Percentiles rank a stretch among this genome's conserved stretches.
phyloP scores from a whole-genome alignment of 2,113 vertebrate species.

The Castor canadensis region DNA sequence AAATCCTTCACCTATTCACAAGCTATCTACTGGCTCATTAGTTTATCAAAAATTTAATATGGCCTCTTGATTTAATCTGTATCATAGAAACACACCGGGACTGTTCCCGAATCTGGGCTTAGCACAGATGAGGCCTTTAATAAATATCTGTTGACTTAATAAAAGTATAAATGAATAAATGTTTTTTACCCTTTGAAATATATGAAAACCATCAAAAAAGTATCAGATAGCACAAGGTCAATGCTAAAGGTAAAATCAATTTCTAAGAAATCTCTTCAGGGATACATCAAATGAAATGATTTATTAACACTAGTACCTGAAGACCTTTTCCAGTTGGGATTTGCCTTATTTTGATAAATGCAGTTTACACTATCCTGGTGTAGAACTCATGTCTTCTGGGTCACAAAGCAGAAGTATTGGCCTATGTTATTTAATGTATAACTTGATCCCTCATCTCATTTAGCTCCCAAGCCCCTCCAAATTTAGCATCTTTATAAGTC shows the following conservation, averaged over 20 bases:
- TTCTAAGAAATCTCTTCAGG: not conserved
- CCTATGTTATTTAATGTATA: not conserved
- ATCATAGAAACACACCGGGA: not conserved
- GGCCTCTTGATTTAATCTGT: not conserved
- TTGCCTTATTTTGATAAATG: slow-evolving; percentile 9
- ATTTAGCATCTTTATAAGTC: not conserved
- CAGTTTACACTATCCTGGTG: not conserved
- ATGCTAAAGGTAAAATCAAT: not conserved
- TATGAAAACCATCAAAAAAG: not conserved
- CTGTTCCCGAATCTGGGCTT: not conserved
- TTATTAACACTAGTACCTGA: slow-evolving; percentile 25
- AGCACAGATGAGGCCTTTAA: not conserved
- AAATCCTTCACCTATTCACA: not conserved
- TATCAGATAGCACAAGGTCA: not conserved
- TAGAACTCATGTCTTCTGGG: not conserved
- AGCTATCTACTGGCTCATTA: not conserved
- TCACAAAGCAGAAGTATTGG: not conserved
- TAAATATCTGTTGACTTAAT: not conserved
- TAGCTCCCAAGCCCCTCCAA: not conserved
- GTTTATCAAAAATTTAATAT: not conserved
- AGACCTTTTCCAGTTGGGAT: not conserved
- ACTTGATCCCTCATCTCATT: not conserved
- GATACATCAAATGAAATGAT: not conserved
- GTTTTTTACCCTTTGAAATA: slow-evolving; percentile 11
- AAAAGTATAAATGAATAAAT: not conserved